These are phyloP conservation scores for Agriopis aurantiaria DNA, from an alignment of 2,888 invertebrate genomes.

Conservation along the genomic window DNA sequence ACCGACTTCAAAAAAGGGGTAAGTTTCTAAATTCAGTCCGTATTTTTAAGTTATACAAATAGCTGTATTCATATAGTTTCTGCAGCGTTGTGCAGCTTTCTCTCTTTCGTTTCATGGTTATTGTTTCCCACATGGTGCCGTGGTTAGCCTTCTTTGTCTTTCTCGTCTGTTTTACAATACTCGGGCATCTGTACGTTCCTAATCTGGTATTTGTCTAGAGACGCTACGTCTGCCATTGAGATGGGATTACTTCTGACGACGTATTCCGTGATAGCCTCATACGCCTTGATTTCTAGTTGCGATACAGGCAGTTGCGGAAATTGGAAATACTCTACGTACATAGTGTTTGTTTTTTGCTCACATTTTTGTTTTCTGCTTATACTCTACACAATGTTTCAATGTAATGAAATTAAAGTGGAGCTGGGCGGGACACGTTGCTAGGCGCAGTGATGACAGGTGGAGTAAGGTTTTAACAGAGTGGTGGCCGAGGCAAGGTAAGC, in stretches of 20 bases:
- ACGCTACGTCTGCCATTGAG: constrained; percentile 14
- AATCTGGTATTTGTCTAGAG: constrained; percentile 10
- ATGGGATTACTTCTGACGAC: constrained; percentile 20
- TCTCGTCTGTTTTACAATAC: neutral
- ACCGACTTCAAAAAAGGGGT: no score
- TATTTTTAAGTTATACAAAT: no score
- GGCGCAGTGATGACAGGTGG: no score
- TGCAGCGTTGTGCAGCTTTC: no score
- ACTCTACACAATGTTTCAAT: neutral
- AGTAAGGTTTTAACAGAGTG: no score
- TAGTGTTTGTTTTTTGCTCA: neutral
- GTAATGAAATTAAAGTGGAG: no score
- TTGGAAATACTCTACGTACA: constrained; percentile 5
- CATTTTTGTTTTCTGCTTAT: neutral
- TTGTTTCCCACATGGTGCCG: no score
- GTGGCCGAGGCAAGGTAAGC: no score
- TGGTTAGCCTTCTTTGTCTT: neutral
- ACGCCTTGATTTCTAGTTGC: constrained; percentile 24
- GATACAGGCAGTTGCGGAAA: constrained; percentile 19
- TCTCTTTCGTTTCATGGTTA: neutral
- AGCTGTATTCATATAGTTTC: neutral
- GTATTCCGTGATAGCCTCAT: constrained; percentile 8
- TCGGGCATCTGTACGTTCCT: neutral
- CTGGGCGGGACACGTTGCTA: no score
- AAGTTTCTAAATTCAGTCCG: no score